phyloP scores from a whole-genome alignment of 2,797 vertebrate species.

The Poeciliopsis paucimaculata region DNA sequence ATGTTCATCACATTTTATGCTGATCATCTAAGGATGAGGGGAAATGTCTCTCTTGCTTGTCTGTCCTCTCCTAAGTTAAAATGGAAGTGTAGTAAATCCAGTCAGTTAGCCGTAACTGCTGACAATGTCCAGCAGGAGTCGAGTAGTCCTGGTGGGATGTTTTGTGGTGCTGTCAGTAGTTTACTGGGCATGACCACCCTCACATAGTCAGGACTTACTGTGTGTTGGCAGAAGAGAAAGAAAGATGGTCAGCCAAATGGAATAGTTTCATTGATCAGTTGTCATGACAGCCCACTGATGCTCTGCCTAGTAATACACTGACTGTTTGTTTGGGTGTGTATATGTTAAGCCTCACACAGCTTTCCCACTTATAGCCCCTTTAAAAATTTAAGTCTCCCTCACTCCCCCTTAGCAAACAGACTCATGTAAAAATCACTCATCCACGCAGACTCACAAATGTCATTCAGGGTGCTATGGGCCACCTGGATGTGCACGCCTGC shows the following conservation, averaged over 20 bases:
- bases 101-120: constrained; percentile 69
- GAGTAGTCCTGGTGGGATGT: constrained; percentile 56
- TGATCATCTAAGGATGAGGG: constrained; percentile 32
- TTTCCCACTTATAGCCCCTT: constrained; percentile 43
- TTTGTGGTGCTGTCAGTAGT: constrained; percentile 69
- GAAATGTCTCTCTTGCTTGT: constrained; percentile 34
- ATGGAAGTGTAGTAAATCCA: constrained; percentile 63
- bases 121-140: constrained; percentile 60
- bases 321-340: constrained; percentile 17
- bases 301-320: constrained; percentile 61
- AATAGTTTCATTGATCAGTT: constrained; percentile 78
- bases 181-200: constrained; percentile 60
- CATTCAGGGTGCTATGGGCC: constrained; percentile 31
- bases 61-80: constrained; percentile 56
- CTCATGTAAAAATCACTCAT: constrained; percentile 42
- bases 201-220: constrained; percentile 52
- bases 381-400: constrained; percentile 28
- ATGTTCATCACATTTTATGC: constrained; percentile 48
- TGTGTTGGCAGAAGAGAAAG: constrained; percentile 41
- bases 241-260: constrained; percentile 68
- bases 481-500: constrained; percentile 24
- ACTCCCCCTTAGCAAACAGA: constrained; percentile 29
- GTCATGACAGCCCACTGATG: constrained; percentile 72
- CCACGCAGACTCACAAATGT: constrained; percentile 44
- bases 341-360: constrained; percentile 39